These are phyloP conservation scores for Epinephelus fuscoguttatus DNA, from an alignment of 2,113 vertebrate species.

Conservation along the genomic window DNA sequence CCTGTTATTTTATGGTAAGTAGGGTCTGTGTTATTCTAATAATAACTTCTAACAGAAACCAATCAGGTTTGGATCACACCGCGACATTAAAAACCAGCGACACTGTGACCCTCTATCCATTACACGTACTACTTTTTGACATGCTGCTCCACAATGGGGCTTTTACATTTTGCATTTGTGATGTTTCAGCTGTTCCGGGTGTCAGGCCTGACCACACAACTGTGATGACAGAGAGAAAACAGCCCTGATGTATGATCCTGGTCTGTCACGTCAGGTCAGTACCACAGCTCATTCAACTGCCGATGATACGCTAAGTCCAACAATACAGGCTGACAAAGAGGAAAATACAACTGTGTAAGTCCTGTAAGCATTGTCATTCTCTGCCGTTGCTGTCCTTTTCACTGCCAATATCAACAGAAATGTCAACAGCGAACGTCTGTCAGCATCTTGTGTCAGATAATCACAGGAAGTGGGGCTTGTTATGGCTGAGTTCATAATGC, in stretches of 20 bases:
- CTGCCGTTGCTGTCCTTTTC: slow-evolving; percentile 59
- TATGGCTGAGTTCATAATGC: slow-evolving; percentile 69
- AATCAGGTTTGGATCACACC: slow-evolving; percentile 70
- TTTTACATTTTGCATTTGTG: slow-evolving; percentile 76
- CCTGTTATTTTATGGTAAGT: slow-evolving; percentile 81
- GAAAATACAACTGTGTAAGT: slow-evolving; percentile 52
- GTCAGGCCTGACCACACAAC: slow-evolving; percentile 63
- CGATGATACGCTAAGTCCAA: slow-evolving; percentile 65
- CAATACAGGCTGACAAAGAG: slow-evolving; percentile 61
- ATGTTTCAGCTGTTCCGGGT: slow-evolving; percentile 75
- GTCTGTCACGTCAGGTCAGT: slow-evolving; percentile 64
- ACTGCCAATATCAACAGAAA: slow-evolving; percentile 82
- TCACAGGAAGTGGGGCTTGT: slow-evolving; percentile 67
- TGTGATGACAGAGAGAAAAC: slow-evolving; percentile 54
- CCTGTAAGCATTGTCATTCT: slow-evolving; percentile 62
- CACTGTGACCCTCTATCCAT: slow-evolving; percentile 75
- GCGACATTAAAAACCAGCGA: slow-evolving; percentile 52
- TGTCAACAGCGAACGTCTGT: slow-evolving; percentile 78
- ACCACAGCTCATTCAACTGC: slow-evolving; percentile 64
- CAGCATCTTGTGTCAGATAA: slow-evolving; percentile 71
- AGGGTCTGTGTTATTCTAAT: slow-evolving; percentile 76
- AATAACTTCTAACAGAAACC: slow-evolving; percentile 73
- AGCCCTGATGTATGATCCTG: slow-evolving; percentile 51
- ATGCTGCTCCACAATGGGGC: slow-evolving; percentile 57
- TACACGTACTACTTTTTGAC: slow-evolving; percentile 71